Percentiles rank a stretch among this genome's conserved stretches.
phyloP scores from a whole-genome alignment of 2,888 invertebrate genomes.

The Taphrorychus bicolor region DNA sequence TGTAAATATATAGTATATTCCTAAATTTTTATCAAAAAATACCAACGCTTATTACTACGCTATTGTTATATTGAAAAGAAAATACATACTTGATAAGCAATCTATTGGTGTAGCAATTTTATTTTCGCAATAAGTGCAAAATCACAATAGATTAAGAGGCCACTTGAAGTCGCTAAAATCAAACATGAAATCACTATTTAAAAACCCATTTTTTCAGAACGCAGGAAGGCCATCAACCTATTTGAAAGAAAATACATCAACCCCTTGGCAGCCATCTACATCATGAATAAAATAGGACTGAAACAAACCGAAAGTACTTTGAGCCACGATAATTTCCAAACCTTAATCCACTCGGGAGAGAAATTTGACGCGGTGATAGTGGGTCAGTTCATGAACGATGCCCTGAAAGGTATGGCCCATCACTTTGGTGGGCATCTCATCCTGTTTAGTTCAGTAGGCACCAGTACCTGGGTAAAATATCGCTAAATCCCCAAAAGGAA shows the following conservation, averaged over 20 bases:
- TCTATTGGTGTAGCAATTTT: too few species aligned
- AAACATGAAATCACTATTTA: not conserved
- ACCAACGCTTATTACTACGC: too few species aligned
- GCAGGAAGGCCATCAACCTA: constrained; percentile 31
- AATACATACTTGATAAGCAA: too few species aligned
- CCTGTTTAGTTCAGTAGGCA: constrained; percentile 57
- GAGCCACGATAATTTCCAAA: constrained; percentile 33
- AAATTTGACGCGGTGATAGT: constrained; percentile 41
- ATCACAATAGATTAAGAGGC: not conserved
- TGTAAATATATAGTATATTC: too few species aligned
- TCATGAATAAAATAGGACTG: constrained; percentile 38
- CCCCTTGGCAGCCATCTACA: constrained; percentile 29
- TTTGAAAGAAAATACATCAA: constrained; percentile 27
- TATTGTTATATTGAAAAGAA: too few species aligned
- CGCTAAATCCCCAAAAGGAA: not conserved
- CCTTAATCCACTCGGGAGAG: constrained; percentile 35
- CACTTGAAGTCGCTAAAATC: not conserved
- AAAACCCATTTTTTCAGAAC: constrained; percentile 18
- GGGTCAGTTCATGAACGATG: constrained; percentile 62
- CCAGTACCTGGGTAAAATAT: constrained; percentile 57
- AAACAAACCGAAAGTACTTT: constrained; percentile 36
- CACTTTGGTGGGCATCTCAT: constrained; percentile 53
- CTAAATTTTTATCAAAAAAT: too few species aligned
- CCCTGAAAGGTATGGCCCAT: constrained; percentile 55
- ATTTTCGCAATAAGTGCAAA: not conserved